These are phyloP conservation scores for Gambelia wislizenii DNA, from an alignment of 2,797 vertebrate genomes.

Conservation along the genomic window DNA sequence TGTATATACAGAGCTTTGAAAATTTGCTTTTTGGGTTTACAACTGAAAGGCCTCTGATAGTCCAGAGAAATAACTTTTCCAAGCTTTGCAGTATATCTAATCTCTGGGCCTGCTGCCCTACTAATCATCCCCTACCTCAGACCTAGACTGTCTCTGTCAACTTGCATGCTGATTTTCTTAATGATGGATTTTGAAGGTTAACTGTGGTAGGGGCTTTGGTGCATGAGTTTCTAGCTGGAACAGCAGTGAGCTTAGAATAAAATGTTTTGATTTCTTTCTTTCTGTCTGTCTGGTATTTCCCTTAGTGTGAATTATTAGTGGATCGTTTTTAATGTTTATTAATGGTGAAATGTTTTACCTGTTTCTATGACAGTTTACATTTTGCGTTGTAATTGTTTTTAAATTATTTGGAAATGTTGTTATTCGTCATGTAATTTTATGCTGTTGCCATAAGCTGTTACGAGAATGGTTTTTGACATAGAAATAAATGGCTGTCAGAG, in stretches of 20 bases:
- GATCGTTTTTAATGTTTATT: neutral
- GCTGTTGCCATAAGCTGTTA: neutral
- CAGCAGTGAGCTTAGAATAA: neutral
- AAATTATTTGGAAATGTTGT: neutral
- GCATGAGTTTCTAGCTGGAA: neutral
- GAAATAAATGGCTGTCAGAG: neutral
- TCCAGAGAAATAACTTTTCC: neutral
- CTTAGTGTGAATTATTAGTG: neutral
- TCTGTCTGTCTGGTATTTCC: neutral
- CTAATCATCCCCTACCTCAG: too few relatives aligned
- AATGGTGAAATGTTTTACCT: neutral
- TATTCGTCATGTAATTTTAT: neutral
- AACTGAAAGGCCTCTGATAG: neutral
- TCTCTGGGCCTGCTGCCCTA: neutral
- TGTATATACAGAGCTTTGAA: neutral
- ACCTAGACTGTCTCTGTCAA: neutral
- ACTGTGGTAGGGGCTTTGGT: neutral
- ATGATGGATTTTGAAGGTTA: constrained; percentile 3
- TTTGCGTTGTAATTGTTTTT: neutral
- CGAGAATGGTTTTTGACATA: neutral
- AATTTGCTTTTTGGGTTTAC: neutral
- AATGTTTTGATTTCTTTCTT: neutral
- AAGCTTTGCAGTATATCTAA: neutral
- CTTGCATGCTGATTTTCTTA: neutral
- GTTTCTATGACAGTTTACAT: neutral